Conservation (phyloP, 2,797 vertebrate genomes). For the Zonotrichia albicollis region DNA sequence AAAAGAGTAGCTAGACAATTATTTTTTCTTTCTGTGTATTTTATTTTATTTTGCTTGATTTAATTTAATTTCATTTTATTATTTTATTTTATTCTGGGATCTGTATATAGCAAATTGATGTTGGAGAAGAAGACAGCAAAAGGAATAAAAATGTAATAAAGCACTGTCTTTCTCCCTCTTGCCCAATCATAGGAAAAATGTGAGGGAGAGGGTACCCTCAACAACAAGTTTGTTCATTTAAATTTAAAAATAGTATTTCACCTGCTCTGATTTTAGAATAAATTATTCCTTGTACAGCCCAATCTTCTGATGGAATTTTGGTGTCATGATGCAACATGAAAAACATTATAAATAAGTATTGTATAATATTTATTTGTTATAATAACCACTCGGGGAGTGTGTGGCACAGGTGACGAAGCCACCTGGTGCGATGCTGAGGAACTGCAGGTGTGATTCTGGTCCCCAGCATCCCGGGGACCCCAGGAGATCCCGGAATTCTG, state of each 20-base stretch:
- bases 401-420: neutral
- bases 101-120: neutral
- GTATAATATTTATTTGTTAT: neutral
- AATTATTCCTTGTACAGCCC: neutral
- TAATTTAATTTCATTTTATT: no score
- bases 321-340: accelerated
- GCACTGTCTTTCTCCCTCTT: neutral
- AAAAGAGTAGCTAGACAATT: neutral
- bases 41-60: neutral
- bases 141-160: neutral
- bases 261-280: neutral
- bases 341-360: neutral
- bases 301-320: neutral
- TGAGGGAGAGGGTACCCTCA: neutral
- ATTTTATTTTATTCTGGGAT: neutral
- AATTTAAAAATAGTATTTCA: neutral
- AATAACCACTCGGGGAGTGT: accelerated
- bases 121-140: neutral
- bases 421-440: neutral
- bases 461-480: accelerated
- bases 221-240: neutral
- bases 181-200: neutral
- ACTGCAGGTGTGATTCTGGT: accelerated
- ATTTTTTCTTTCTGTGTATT: neutral
- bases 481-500: neutral